Conservation (phyloP, 2,888 invertebrate species). For the Chirona hameri region DNA sequence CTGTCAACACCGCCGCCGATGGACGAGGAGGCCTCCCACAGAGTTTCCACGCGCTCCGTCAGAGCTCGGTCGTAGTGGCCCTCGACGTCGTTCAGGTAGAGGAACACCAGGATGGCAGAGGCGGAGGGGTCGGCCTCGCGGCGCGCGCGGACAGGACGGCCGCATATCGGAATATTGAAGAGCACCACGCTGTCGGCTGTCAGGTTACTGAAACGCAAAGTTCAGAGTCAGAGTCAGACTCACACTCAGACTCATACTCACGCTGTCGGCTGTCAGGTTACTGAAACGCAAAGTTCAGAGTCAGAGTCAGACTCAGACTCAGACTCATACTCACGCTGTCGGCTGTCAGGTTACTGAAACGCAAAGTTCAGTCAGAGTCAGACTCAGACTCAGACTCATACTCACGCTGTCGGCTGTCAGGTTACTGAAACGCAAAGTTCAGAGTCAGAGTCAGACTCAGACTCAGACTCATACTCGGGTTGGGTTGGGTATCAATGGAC, state of each 20-base stretch:
- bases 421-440: too few relatives aligned
- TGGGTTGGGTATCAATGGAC: too few relatives aligned
- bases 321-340: too few relatives aligned
- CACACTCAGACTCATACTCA: too few relatives aligned
- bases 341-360: too few relatives aligned
- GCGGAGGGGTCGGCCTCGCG: not conserved
- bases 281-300: too few relatives aligned
- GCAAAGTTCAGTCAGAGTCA: not conserved
- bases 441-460: too few relatives aligned
- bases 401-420: too few relatives aligned
- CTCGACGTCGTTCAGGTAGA: constrained; percentile 42
- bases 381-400: too few relatives aligned
- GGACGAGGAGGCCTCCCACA: constrained; percentile 40
- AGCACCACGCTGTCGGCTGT: not conserved
- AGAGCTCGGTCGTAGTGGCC: constrained; percentile 42
- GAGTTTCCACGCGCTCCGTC: constrained; percentile 42
- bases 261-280: too few relatives aligned
- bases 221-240: not conserved
- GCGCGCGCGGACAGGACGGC: not conserved
- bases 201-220: not conserved
- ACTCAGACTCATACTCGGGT: too few relatives aligned
- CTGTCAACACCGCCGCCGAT: constrained; percentile 31
- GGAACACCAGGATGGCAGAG: constrained; percentile 39
- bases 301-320: too few relatives aligned
- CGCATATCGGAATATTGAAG: not conserved